Evolutionary conservation across 2,797 vertebrate genomes (phyloP).

Genomic region (Amblyraja radiata): DNA sequence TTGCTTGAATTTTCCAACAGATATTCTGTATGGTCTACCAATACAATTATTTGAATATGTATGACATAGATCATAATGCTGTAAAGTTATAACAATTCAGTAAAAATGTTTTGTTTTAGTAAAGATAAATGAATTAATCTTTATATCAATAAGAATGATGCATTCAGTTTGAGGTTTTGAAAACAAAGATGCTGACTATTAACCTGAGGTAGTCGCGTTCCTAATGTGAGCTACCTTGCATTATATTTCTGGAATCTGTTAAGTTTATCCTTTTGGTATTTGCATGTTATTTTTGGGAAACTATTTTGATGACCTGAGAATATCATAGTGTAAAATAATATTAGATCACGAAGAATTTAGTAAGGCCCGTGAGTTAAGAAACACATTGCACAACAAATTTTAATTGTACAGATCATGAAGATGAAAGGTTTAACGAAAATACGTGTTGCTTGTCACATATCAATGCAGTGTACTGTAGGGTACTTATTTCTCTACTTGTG

Average conservation of each 20-base stretch:
- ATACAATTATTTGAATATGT: background rate
- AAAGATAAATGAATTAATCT: background rate
- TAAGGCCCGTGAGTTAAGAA: background rate
- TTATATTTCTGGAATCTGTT: background rate
- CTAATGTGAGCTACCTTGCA: background rate
- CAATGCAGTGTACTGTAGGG: background rate
- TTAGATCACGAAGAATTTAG: background rate
- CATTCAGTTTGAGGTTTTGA: background rate
- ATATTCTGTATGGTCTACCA: background rate
- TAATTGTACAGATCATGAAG: background rate
- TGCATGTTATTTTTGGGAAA: background rate
- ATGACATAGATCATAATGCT: background rate
- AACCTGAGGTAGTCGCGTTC: background rate
- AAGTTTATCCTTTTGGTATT: background rate
- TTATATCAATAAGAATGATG: background rate
- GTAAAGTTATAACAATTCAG: background rate
- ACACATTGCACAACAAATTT: background rate
- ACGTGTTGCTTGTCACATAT: background rate
- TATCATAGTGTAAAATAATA: background rate
- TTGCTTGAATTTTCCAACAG: slow-evolving; percentile 9
- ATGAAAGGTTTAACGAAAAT: background rate
- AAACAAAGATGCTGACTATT: background rate
- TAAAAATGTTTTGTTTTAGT: background rate
- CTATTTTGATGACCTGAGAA: background rate
- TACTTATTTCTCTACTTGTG: background rate